Evolutionary conservation across 2,888 invertebrate genomes (phyloP), one percentile per base, ranked within the genome.

Genomic region (Eurois occulta): DNA sequence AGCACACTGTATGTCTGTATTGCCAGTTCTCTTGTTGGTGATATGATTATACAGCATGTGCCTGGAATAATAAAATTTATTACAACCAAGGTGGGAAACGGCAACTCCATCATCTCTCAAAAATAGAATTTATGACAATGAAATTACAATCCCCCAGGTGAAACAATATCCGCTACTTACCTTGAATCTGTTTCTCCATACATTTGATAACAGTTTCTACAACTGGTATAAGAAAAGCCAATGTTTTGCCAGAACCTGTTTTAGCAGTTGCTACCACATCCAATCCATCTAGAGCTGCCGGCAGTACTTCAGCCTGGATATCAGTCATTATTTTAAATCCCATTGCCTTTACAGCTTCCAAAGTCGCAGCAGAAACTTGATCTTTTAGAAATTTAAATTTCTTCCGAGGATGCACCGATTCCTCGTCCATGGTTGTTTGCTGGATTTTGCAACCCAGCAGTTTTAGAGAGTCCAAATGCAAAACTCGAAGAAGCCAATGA

Each of bases 161-260:
- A 32, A 1, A 4, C 8, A 21, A 60, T 32, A 32, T 58, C 18
- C 18, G 60, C 32, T 62, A 35, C 21, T 55, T 90, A 94, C 94
- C 93, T 86, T 88, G 79, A 72, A 82, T 64, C 41, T 86, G 69
- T 35, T 89, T 90, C 18, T 88, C 84, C 78, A 88, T 71, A 73
- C 86, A 85, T 93, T 98, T 99, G 90, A 98, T 97, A 74, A 99
- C 98, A 71, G 98, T 96, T 95, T 99, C 99, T n/a, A 99, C 97
- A 18, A 98, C 98, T 11, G 99, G 99, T 83, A 99, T 98, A 1
- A 99, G 97, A 93, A 99, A 99, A 0, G 99, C 99, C 76, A 99
- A 95, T 0, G 99, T 99, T 97, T 99, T 99, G 71, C 99, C 99
- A 77, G 99, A 99, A 0, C 99, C 99, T 24, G 99, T 99, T 95